Conservation (phyloP, 2,888 invertebrate species). For the Aplocera efformata region DNA sequence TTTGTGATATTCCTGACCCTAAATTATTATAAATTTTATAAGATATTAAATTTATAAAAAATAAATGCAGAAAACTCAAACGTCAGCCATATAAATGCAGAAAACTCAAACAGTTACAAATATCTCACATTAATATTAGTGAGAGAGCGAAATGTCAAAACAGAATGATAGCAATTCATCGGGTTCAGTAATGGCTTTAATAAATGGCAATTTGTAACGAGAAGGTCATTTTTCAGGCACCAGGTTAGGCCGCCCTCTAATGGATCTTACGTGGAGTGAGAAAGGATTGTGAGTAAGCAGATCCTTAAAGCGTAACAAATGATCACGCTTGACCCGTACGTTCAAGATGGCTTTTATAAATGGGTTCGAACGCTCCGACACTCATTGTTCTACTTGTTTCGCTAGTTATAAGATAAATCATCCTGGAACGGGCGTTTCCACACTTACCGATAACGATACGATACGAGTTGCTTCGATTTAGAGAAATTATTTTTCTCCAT, state of each 20-base stretch:
- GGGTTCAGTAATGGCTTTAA: conserved; percentile 21
- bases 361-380: too few species aligned
- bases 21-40: too few species aligned
- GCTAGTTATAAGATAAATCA: not conserved
- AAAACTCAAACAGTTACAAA: conserved; percentile 1
- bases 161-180: conserved; percentile 15
- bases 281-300: conserved; percentile 21
- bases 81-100: too few species aligned
- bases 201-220: conserved; percentile 24
- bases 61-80: not conserved
- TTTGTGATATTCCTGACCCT: too few species aligned
- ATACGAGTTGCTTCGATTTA: too few species aligned
- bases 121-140: conserved; percentile 3
- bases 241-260: conserved; percentile 10
- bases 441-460: too few species aligned
- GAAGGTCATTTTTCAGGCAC: conserved; percentile 24
- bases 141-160: not conserved
- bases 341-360: too few species aligned
- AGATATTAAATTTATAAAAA: too few species aligned
- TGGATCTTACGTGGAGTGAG: conserved; percentile 14
- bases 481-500: too few species aligned
- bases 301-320: conserved; percentile 14
- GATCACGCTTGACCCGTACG: not conserved
- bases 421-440: too few species aligned
- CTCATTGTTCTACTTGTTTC: not conserved